Conservation (phyloP, 2,888 invertebrate genomes). For the Theretra japonica region DNA sequence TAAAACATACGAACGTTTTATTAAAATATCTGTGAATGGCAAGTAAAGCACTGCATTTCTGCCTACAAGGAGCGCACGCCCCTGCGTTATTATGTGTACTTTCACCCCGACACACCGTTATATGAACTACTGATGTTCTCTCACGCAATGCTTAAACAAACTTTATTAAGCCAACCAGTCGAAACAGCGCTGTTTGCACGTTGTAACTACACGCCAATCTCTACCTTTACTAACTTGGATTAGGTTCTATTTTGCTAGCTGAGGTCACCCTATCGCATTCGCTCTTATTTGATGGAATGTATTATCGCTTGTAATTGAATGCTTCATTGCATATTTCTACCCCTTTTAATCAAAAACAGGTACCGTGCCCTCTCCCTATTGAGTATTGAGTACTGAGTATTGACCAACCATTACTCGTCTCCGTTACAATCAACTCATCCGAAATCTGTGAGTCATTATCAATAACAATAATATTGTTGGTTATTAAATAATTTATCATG, state of each 20-base stretch:
- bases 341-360: not conserved
- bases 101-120: conserved; percentile 77
- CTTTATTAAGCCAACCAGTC: conserved; percentile 54
- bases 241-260: not conserved
- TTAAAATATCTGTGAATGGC: too few species aligned
- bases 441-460: too few species aligned
- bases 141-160: conserved; percentile 50
- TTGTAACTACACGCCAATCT: not conserved
- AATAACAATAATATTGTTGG: too few species aligned
- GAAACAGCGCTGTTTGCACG: conserved; percentile 14
- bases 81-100: conserved; percentile 74
- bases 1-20: too few species aligned
- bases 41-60: too few species aligned
- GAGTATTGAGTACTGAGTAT: not conserved
- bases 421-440: not conserved
- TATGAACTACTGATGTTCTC: conserved; percentile 57
- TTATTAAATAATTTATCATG: too few species aligned
- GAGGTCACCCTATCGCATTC: not conserved
- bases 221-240: not conserved
- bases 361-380: too few species aligned
- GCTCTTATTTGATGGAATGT: not conserved
- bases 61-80: too few species aligned
- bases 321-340: conserved; percentile 1
- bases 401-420: not conserved
- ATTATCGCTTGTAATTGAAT: not conserved